Conservation (phyloP, 2,888 invertebrate species). For the Drosophila kanekoi region DNA sequence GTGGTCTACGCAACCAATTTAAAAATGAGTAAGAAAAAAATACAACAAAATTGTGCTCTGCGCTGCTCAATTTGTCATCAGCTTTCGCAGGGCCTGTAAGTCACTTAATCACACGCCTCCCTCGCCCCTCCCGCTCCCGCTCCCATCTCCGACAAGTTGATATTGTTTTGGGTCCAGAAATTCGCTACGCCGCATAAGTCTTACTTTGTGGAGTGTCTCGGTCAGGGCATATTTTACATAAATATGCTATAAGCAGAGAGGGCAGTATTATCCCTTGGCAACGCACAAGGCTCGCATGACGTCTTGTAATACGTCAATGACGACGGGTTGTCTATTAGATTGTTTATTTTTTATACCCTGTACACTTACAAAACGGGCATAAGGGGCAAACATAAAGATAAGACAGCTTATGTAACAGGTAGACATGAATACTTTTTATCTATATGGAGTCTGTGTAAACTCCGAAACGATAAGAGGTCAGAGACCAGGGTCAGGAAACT, state of each 20-base stretch:
- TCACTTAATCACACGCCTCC: constrained; percentile 60
- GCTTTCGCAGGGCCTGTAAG: constrained; percentile 51
- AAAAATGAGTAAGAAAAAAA: constrained; percentile 27
- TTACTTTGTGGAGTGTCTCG: constrained; percentile 34
- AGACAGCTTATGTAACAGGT: background rate
- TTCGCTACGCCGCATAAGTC: constrained; percentile 71
- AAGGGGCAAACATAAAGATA: background rate
- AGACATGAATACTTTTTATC: no score
- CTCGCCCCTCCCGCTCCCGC: no score
- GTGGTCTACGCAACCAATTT: constrained; percentile 73
- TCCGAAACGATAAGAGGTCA: no score
- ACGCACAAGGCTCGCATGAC: constrained; percentile 80
- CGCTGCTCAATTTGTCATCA: constrained; percentile 70
- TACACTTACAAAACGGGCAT: constrained; percentile 1
- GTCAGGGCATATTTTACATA: constrained; percentile 47
- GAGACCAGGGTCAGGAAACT: no score
- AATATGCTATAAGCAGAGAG: constrained; percentile 32
- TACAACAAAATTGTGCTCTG: constrained; percentile 26
- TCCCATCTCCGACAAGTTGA: constrained; percentile 9
- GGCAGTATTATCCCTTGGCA: constrained; percentile 63
- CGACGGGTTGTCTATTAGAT: constrained; percentile 84
- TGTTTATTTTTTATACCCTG: constrained; percentile 64
- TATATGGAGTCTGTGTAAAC: no score
- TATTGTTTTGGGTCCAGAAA: constrained; percentile 49
- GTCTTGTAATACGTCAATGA: constrained; percentile 84